Evolutionary conservation across 1,140 invertebrate species (phyloP).

Genomic region (Watersipora subatra): DNA sequence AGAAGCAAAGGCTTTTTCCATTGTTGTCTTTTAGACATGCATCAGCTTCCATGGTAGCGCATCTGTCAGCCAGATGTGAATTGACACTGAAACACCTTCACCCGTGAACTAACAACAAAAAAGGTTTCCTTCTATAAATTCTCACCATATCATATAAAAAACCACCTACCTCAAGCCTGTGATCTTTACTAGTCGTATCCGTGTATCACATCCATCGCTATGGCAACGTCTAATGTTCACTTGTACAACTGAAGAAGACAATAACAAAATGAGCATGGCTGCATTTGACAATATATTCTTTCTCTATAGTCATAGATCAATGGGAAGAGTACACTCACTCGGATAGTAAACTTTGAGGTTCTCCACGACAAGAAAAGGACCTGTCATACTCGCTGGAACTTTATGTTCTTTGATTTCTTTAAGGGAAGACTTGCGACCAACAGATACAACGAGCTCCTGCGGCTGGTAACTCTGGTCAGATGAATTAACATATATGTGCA

Average conservation of each 20-base stretch:
- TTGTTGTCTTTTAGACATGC: no score
- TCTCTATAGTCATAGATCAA: no score
- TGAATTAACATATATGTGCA: slow-evolving; percentile 26
- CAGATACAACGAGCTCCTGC: slow-evolving; percentile 25
- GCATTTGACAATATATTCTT: no score
- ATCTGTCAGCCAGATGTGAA: no score
- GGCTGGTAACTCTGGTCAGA: slow-evolving; percentile 37
- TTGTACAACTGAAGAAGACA: slow-evolving; percentile 26
- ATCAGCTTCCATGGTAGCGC: no score
- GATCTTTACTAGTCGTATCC: slow-evolving; percentile 30
- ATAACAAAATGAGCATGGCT: no score
- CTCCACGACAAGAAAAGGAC: slow-evolving; percentile 28
- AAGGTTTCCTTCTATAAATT: no score
- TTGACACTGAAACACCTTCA: no score
- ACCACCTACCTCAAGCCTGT: slow-evolving; percentile 30
- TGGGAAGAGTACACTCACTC: slow-evolving; percentile 21
- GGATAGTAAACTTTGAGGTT: slow-evolving; percentile 30
- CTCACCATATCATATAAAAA: no score
- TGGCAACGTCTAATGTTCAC: slow-evolving; percentile 37
- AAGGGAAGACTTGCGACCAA: slow-evolving; percentile 21
- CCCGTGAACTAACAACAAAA: no score
- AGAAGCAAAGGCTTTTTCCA: no score
- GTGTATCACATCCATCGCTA: slow-evolving; percentile 39
- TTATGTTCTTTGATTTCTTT: slow-evolving; percentile 29
- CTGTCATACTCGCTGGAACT: slow-evolving; percentile 29